phyloP scores from a whole-genome alignment of 2,888 invertebrate genomes.

The Liodrosophila aerea region DNA sequence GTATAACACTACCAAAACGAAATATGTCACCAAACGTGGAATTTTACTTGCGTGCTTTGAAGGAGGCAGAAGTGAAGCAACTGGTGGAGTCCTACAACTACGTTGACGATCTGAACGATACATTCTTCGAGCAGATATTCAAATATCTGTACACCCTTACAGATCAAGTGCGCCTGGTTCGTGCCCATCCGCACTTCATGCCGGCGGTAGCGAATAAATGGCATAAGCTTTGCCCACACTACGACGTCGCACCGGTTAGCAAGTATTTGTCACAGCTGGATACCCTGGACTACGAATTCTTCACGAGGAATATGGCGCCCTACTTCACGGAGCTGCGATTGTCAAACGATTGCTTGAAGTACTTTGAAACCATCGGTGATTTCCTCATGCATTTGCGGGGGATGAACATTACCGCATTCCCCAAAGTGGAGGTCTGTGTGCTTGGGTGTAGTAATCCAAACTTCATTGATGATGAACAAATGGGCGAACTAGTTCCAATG shows the following conservation, averaged over 20 bases:
- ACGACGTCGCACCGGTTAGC: slow-evolving; percentile 58
- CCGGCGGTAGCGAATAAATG: slow-evolving; percentile 52
- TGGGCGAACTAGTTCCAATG: slow-evolving; percentile 52
- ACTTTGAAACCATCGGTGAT: slow-evolving; percentile 57
- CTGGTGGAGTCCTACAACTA: slow-evolving; percentile 44
- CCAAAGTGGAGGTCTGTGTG: slow-evolving; percentile 52
- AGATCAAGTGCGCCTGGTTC: slow-evolving; percentile 69
- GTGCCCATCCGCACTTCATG: slow-evolving; percentile 69
- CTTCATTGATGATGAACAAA: slow-evolving; percentile 58
- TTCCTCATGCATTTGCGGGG: slow-evolving; percentile 64
- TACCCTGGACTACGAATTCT: slow-evolving; percentile 67
- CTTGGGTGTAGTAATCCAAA: slow-evolving; percentile 52
- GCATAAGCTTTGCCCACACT: slow-evolving; percentile 43
- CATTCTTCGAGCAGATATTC: slow-evolving; percentile 70
- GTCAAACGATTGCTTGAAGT: slow-evolving; percentile 59
- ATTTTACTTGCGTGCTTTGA: slow-evolving; percentile 47
- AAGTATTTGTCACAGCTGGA: slow-evolving; percentile 47
- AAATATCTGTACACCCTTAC: slow-evolving; percentile 51
- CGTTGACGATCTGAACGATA: slow-evolving; percentile 59
- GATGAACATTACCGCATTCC: slow-evolving; percentile 50
- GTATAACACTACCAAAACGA: not conserved
- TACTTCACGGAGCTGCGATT: slow-evolving; percentile 63
- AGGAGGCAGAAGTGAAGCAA: slow-evolving; percentile 33
- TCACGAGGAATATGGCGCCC: slow-evolving; percentile 62
- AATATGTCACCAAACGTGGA: slow-evolving; percentile 46